Conservation (phyloP, 2,113 vertebrate genomes). For the Lamprotornis superbus region DNA sequence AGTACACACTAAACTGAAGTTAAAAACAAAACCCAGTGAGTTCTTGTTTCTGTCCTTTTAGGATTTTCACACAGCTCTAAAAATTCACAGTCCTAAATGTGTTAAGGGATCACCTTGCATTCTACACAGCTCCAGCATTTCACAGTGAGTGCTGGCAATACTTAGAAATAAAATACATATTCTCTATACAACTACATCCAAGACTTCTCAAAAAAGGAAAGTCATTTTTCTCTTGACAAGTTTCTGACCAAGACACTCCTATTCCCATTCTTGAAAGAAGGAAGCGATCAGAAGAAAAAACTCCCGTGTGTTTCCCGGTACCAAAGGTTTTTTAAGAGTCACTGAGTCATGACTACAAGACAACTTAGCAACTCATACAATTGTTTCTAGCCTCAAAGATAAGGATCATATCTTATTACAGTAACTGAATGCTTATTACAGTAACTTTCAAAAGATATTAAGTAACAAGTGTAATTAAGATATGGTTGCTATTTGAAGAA, state of each 20-base stretch:
- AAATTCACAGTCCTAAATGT: background rate
- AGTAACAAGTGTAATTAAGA: background rate
- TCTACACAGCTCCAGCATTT: background rate
- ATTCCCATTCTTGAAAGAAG: background rate
- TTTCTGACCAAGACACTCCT: background rate
- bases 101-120: background rate
- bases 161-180: background rate
- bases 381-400: background rate
- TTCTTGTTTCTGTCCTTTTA: background rate
- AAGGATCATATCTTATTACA: background rate
- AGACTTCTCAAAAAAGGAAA: background rate
- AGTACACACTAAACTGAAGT: background rate
- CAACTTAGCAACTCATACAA: background rate
- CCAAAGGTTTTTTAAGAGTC: background rate
- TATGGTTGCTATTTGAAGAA: background rate
- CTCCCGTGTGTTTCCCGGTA: background rate
- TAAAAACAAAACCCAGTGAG: background rate
- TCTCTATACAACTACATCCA: background rate
- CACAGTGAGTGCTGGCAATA: background rate
- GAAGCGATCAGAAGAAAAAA: background rate
- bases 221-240: background rate
- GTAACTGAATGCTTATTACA: background rate
- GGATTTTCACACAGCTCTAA: background rate
- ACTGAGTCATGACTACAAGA: background rate
- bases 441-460: background rate